These are phyloP conservation scores for Sterna hirundo DNA, from an alignment of 2,113 vertebrate genomes.

Conservation along the genomic window DNA sequence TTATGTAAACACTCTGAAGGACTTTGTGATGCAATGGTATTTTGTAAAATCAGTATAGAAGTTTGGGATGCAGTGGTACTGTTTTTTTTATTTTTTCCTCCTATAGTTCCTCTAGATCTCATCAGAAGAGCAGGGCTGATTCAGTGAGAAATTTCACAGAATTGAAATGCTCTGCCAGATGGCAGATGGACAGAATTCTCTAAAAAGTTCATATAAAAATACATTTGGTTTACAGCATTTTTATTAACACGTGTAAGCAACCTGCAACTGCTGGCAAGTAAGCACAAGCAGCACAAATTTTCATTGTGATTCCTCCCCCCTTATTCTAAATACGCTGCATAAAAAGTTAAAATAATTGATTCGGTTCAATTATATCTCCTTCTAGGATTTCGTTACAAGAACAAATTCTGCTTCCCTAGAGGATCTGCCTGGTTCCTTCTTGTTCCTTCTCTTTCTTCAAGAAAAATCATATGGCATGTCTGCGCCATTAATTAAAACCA, in stretches of 20 bases:
- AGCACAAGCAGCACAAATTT: background rate
- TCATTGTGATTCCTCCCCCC: background rate
- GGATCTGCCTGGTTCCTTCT: background rate
- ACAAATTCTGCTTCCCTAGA: background rate
- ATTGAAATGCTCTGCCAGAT: background rate
- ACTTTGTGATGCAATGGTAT: background rate
- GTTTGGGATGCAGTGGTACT: background rate
- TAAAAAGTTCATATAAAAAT: background rate
- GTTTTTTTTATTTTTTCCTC: background rate
- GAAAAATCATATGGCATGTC: background rate
- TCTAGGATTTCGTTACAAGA: background rate
- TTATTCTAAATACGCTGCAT: background rate
- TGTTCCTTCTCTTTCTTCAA: background rate
- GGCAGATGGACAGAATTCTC: background rate
- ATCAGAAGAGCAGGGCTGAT: background rate
- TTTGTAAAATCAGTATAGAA: background rate
- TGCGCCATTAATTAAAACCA: background rate
- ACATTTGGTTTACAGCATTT: background rate
- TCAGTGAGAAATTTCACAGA: background rate
- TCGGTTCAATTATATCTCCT: slow-evolving; percentile 1
- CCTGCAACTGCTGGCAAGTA: background rate
- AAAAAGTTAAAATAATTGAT: background rate
- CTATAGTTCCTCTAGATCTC: background rate
- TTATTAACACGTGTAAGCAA: background rate
- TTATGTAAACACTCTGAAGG: background rate